These are phyloP conservation scores for Drosophila leonis DNA, from an alignment of 2,888 invertebrate species.

Conservation along the genomic window DNA sequence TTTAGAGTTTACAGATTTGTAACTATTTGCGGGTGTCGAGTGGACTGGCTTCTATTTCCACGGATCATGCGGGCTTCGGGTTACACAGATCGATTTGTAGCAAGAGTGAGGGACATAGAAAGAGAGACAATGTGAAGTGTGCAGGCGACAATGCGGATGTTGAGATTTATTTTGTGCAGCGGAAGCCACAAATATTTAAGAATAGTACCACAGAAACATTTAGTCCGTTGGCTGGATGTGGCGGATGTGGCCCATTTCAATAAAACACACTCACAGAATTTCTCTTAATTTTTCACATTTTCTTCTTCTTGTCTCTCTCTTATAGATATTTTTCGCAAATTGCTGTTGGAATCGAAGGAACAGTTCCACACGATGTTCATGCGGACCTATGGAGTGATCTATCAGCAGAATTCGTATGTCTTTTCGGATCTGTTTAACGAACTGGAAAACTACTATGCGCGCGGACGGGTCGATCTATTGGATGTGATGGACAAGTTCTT, in stretches of 20 bases:
- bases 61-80: conserved; percentile 60
- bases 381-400: conserved; percentile 96
- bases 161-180: conserved; percentile 60
- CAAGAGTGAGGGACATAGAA: not conserved
- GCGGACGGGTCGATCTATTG: conserved; percentile 93
- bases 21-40: conserved; percentile 65
- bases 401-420: conserved; percentile 96
- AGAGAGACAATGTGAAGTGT: conserved; percentile 33
- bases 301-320: conserved; percentile 70
- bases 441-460: conserved; percentile 94
- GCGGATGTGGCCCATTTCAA: conserved; percentile 62
- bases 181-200: conserved; percentile 65
- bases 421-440: conserved; percentile 96
- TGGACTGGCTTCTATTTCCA: conserved; percentile 37
- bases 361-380: conserved; percentile 98
- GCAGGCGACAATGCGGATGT: conserved; percentile 75
- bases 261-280: conserved; percentile 19
- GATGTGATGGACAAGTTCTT: conserved; percentile 97
- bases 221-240: conserved; percentile 8
- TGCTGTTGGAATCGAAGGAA: conserved; percentile 92
- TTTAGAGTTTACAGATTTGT: conserved; percentile 41
- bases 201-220: conserved; percentile 56
- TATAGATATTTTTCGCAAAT: conserved; percentile 95
- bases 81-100: conserved; percentile 35
- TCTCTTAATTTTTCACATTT: conserved; percentile 28